phyloP scores from a whole-genome alignment of 2,113 vertebrate genomes.

The Argyrosomus japonicus region DNA sequence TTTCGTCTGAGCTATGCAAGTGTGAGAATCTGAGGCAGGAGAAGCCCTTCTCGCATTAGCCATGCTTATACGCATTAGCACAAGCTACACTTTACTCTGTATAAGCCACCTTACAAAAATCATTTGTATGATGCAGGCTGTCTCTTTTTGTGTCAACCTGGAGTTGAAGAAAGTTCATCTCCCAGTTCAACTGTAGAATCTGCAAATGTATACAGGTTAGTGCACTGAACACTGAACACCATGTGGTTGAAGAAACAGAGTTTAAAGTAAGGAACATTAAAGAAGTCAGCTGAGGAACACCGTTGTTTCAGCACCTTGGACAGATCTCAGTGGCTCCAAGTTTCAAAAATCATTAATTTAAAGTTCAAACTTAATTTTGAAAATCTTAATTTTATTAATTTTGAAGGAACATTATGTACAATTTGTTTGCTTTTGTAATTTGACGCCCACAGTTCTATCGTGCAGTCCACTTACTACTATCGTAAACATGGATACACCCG shows the following conservation, averaged over 20 bases:
- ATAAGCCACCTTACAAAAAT: not conserved
- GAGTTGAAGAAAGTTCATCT: not conserved
- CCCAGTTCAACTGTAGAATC: not conserved
- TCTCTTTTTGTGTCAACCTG: not conserved
- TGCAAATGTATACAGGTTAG: not conserved
- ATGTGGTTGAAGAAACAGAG: not conserved
- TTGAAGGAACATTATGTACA: not conserved
- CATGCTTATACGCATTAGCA: conserved; percentile 59
- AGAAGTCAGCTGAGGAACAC: not conserved
- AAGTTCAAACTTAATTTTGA: not conserved
- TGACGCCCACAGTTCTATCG: no score
- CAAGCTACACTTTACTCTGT: conserved; percentile 9
- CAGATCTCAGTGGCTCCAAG: not conserved
- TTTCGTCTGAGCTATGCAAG: conserved; percentile 52
- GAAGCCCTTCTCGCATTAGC: conserved; percentile 58
- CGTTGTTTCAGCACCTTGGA: conserved; percentile 20
- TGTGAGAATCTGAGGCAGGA: conserved; percentile 51
- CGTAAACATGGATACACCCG: no score
- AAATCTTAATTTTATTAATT: not conserved
- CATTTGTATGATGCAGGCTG: not conserved
- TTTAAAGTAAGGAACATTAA: not conserved
- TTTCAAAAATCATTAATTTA: not conserved
- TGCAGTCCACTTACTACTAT: no score
- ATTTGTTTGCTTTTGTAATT: no score
- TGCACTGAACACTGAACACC: not conserved